Conservation (phyloP, 2,888 invertebrate genomes). For the Drosophila mimetica region DNA sequence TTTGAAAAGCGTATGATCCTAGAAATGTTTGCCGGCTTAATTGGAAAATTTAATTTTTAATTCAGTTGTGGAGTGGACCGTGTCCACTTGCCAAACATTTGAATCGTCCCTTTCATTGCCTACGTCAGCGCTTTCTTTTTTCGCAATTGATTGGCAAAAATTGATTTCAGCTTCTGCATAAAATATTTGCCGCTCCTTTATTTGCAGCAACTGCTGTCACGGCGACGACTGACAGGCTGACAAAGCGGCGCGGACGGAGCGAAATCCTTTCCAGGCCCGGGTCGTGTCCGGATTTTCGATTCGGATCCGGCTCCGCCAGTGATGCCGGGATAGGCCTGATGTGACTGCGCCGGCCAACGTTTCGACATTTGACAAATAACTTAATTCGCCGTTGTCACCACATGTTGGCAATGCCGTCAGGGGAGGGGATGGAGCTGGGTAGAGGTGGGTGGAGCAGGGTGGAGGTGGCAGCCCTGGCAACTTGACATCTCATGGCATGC, state of each 20-base stretch:
- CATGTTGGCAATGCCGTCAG: conserved; percentile 56
- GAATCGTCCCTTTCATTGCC: conserved; percentile 44
- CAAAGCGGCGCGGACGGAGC: conserved; percentile 43
- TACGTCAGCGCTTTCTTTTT: conserved; percentile 55
- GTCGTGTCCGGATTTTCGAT: conserved; percentile 9
- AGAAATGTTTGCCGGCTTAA: conserved; percentile 59
- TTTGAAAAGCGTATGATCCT: conserved; percentile 13
- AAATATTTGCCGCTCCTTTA: conserved; percentile 67
- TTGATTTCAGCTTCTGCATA: conserved; percentile 76
- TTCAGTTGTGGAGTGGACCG: conserved; percentile 49
- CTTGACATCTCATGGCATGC: conserved; percentile 38
- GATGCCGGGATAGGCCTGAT: conserved; percentile 18
- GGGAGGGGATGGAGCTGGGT: conserved; percentile 12
- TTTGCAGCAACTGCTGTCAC: conserved; percentile 66
- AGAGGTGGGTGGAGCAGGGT: neutral
- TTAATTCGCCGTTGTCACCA: conserved; percentile 75
- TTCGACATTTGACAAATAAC: conserved; percentile 77
- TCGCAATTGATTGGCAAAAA: conserved; percentile 77
- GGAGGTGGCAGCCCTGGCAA: conserved; percentile 21
- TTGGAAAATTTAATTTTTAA: conserved; percentile 79
- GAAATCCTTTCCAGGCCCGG: conserved; percentile 13
- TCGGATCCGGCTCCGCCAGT: conserved; percentile 7
- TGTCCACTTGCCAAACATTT: conserved; percentile 57
- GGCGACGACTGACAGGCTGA: conserved; percentile 49
- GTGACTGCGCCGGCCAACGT: conserved; percentile 41